Evolutionary conservation across 2,888 invertebrate genomes (phyloP).

Genomic region (Tetropium fuscum): DNA sequence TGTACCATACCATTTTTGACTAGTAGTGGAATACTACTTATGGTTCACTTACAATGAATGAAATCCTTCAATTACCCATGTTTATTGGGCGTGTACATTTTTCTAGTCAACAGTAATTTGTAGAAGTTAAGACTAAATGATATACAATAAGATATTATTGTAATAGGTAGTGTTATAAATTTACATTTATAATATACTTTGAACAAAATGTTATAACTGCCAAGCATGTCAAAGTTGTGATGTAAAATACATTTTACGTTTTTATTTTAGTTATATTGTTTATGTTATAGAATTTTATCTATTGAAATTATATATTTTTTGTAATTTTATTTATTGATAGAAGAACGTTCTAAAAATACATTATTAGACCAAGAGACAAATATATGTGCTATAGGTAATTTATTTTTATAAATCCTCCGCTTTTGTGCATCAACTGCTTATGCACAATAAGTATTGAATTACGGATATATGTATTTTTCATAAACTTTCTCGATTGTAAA

Average conservation of each 20-base stretch:
- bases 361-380: too few relatives aligned
- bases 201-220: conserved; percentile 43
- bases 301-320: neutral
- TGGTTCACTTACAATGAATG: conserved; percentile 61
- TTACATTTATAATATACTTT: conserved; percentile 38
- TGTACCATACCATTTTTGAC: conserved; percentile 53
- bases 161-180: conserved; percentile 41
- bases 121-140: conserved; percentile 44
- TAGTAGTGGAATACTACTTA: conserved; percentile 48
- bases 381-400: too few relatives aligned
- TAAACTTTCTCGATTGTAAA: too few relatives aligned
- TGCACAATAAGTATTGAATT: too few relatives aligned
- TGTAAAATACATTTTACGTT: conserved; percentile 37
- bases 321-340: neutral
- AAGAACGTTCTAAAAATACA: too few relatives aligned
- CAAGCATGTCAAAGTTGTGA: conserved; percentile 53
- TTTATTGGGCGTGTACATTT: conserved; percentile 49
- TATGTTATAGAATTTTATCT: neutral
- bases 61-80: conserved; percentile 50
- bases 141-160: conserved; percentile 39
- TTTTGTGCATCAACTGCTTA: too few relatives aligned
- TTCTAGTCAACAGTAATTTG: conserved; percentile 52
- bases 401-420: too few relatives aligned
- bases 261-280: neutral
- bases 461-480: too few relatives aligned